Base-by-base conservation (phyloP, 2,797 vertebrate genomes). In the Sternarchorhynchus goeldii region DNA sequence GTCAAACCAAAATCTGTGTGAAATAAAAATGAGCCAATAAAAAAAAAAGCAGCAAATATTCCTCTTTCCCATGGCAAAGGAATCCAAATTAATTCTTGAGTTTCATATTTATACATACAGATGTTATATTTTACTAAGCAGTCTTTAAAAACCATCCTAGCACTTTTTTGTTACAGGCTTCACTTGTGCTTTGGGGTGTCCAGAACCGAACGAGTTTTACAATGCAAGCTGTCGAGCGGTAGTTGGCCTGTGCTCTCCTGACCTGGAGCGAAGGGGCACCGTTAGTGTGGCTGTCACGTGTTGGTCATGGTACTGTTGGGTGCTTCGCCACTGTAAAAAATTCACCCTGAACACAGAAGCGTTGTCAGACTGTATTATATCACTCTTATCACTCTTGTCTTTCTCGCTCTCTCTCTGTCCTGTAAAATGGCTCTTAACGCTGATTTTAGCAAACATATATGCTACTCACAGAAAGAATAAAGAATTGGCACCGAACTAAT, bases 101-200 rank as follows among this genome's bases (percentile, higher is more conserved):
- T 81, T 79, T 85, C 82, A 81, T 87, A 88, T 88, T 83, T 89
- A 90, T 73, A 83, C 75, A 72, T 90, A 89, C 90, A 91, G 90
- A 92, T 90, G 45, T 88, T 91, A 90, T 92, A 91, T 91, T 92
- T 93, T 91, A 89, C 88, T 90, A 90, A 39, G 78, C 88, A 82
- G 65, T 66, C 67, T 67, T 75, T 66, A 60, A 81, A 73, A 67
- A 45, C 64, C 79, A 66, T 18, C 25, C 36, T 65, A 76, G 79
- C 68, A 73, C 68, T 73, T 21, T 58, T 79, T 66, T 76, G 72
- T 83, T 82, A 59, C 73, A 78, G 75, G 64, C 77, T 80, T 64
- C 76, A 74, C 58, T 74, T 75, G 77, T 32, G 70, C 70, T 79
- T 85, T 72, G 63, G 71, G 34, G 66, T 79, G 73, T 80, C 45